Evolutionary conservation across 1,140 invertebrate genomes (phyloP), one percentile per base, ranked within the genome.

Genomic region (Bombus haemorrhoidalis): DNA sequence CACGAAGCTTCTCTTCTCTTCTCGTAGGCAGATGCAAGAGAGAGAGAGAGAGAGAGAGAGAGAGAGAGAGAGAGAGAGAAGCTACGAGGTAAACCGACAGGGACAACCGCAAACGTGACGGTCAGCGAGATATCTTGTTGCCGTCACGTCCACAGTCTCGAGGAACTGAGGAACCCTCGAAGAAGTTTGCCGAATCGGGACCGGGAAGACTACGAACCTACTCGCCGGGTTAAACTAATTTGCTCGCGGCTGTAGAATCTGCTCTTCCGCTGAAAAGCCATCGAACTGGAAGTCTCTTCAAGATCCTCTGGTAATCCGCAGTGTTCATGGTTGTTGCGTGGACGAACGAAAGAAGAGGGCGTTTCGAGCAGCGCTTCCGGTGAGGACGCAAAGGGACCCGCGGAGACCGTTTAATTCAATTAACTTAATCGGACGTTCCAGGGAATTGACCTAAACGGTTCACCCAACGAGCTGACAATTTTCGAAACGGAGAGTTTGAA

Each of bases 181-280:
- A 79, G 83, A 84, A 79, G 82, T 71, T 84, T 72, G 47, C 15
- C 39, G 77, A 32, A 57, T 39, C 62, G 13, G 18, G 43, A 43
- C 69, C 3, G 10, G 18, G 1, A 53, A 41, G 59, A 32, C 59
- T 43, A 8, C 39, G 43, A 59, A 75, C 37, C 32, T n/a, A 62
- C 37, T 84, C 76, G 53, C 69, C 47, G 76, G 69, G 83, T 84
- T 84, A 84, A 79, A 84, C 83, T 84, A 84, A 84, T 84, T 84
- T 80, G 62, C 53, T 39, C 53, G 72, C 22, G 41, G 25, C 22
- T 15, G 41, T 32, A 62, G 37, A 69, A 76, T 69, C 28, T 62
- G 10, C 28, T 62, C 10, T 37, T 39, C 39, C 32, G 76, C 64
- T 62, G 76, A 62, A 72, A 79, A 76, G 10, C 81, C 68, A 80